A percentile compares a stretch with the other conserved stretches of the same genome.
Evolutionary conservation across 2,113 vertebrate genomes (phyloP).

Genomic region (Zonotrichia leucophrys): DNA sequence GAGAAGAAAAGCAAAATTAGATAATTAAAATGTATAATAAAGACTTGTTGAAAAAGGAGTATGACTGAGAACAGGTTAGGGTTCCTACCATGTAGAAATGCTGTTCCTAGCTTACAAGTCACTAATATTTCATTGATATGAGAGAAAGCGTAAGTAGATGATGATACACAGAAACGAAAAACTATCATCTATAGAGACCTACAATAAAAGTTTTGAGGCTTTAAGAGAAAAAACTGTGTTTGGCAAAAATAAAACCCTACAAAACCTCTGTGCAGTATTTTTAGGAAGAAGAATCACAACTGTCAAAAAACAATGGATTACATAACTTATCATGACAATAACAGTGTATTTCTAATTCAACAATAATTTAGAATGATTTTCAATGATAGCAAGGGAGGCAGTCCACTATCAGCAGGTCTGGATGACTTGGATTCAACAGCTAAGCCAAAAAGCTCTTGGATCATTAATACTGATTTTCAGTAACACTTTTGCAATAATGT

Average conservation of each 20-base stretch:
- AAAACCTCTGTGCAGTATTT: neutral
- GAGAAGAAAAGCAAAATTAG: neutral
- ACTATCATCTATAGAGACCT: neutral
- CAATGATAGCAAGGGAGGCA: neutral
- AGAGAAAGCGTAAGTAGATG: neutral
- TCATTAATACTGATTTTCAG: conserved; percentile 22
- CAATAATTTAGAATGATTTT: neutral
- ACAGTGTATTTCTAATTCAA: neutral
- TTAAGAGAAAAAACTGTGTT: neutral
- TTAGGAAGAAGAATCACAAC: neutral
- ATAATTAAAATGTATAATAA: neutral
- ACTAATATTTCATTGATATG: neutral
- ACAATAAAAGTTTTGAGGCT: neutral
- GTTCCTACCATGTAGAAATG: neutral
- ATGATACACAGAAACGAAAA: neutral
- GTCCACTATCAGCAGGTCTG: neutral
- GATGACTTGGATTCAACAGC: neutral
- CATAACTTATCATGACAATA: neutral
- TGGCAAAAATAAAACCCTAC: neutral
- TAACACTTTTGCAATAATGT: neutral
- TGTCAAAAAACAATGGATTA: neutral
- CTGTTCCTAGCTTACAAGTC: neutral
- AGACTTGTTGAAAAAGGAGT: neutral
- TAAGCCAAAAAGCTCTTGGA: neutral
- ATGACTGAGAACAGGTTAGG: neutral